These are phyloP conservation scores for Ctenoplectra terminalis DNA, from an alignment of 1,140 invertebrate genomes.

Conservation along the genomic window DNA sequence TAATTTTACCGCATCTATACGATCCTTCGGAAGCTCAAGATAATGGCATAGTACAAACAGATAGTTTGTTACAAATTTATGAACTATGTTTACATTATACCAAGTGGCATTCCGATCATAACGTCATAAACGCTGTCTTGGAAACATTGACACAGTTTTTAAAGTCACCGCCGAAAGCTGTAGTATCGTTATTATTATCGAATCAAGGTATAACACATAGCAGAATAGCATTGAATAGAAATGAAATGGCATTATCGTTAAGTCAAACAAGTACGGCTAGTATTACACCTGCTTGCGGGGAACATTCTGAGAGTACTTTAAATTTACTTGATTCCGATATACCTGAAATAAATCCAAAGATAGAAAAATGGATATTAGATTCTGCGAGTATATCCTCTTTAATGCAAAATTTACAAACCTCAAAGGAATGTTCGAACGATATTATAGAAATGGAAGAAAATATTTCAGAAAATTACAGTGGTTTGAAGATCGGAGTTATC, in stretches of 20 bases:
- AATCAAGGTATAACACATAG: slow-evolving; percentile 83
- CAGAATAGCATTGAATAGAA: slow-evolving; percentile 76
- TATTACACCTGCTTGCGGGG: slow-evolving; percentile 76
- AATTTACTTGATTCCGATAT: slow-evolving; percentile 78
- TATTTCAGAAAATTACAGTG: slow-evolving; percentile 70
- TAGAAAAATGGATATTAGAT: slow-evolving; percentile 74
- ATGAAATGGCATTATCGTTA: slow-evolving; percentile 64
- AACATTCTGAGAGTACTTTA: slow-evolving; percentile 76
- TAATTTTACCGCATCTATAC: slow-evolving; percentile 85
- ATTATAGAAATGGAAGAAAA: slow-evolving; percentile 69
- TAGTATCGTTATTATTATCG: slow-evolving; percentile 85
- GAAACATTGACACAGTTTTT: slow-evolving; percentile 91
- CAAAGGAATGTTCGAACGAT: slow-evolving; percentile 56
- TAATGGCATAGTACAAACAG: slow-evolving; percentile 72
- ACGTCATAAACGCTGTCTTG: slow-evolving; percentile 91
- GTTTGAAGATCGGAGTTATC: slow-evolving; percentile 67
- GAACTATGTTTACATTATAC: slow-evolving; percentile 91
- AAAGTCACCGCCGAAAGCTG: slow-evolving; percentile 85
- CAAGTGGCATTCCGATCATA: slow-evolving; percentile 88
- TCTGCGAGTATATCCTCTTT: slow-evolving; percentile 47
- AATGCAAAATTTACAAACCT: slow-evolving; percentile 46
- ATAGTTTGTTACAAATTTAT: slow-evolving; percentile 87
- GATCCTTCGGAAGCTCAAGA: slow-evolving; percentile 55
- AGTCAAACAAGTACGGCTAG: slow-evolving; percentile 78
- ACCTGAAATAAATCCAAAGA: slow-evolving; percentile 72